These are phyloP conservation scores for Apodemus sylvaticus DNA, from an alignment of 2,113 vertebrate species.

Conservation along the genomic window DNA sequence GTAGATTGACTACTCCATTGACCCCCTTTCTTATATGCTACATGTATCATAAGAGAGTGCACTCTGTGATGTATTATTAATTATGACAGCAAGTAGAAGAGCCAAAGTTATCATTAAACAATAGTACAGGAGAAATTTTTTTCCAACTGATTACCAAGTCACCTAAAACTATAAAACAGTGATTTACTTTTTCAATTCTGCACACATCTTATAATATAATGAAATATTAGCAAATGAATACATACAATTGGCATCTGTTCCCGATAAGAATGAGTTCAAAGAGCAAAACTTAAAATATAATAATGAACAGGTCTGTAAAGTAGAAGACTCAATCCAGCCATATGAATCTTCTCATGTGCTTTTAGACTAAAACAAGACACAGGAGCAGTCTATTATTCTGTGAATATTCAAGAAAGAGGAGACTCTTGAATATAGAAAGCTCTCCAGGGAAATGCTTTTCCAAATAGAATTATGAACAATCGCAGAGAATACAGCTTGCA, in stretches of 20 bases:
- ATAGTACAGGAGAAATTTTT: constrained; percentile 47
- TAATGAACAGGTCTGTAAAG: constrained; percentile 65
- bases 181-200: constrained; percentile 67
- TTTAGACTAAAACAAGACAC: constrained; percentile 74
- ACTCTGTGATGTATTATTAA: constrained; percentile 38
- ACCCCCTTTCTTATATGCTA: too few species aligned
- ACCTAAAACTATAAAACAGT: constrained; percentile 56
- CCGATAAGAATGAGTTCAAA: constrained; percentile 55
- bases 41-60: too few species aligned
- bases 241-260: constrained; percentile 30
- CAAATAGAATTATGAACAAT: constrained; percentile 74
- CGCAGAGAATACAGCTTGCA: constrained; percentile 58
- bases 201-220: constrained; percentile 16
- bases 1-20: too few species aligned
- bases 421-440: constrained; percentile 66
- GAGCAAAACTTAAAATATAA: constrained; percentile 45
- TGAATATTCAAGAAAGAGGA: constrained; percentile 66
- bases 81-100: neutral
- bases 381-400: constrained; percentile 59
- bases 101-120: constrained; percentile 47
- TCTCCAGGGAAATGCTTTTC: constrained; percentile 70
- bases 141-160: constrained; percentile 37
- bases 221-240: constrained; percentile 56
- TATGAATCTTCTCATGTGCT: constrained; percentile 68
- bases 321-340: constrained; percentile 59